Conservation (phyloP, 1,140 invertebrate species). For the Plutomurus gul region DNA sequence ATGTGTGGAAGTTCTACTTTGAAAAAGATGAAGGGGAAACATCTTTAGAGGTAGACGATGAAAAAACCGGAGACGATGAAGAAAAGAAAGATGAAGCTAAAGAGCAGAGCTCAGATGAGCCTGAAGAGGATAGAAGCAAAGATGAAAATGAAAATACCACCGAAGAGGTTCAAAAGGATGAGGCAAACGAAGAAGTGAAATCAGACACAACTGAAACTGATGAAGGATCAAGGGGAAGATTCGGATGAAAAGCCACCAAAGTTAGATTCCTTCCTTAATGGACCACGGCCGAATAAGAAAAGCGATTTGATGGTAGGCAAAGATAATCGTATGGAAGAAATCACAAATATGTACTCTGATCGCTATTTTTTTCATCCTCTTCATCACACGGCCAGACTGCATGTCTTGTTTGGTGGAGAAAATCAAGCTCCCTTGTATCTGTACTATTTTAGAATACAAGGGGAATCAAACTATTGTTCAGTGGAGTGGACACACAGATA, state of each 20-base stretch:
- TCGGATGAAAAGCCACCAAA: background rate
- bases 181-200: background rate
- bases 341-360: constrained; percentile 38
- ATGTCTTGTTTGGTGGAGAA: background rate
- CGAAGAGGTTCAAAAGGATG: background rate
- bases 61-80: background rate
- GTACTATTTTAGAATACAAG: constrained; percentile 34
- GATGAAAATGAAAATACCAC: background rate
- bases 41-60: background rate
- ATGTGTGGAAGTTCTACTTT: constrained; percentile 27
- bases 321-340: background rate
- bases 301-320: constrained; percentile 4
- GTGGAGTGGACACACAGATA: background rate
- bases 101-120: background rate
- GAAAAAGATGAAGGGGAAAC: background rate
- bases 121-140: background rate
- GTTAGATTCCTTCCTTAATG: background rate
- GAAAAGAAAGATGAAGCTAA: background rate
- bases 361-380: constrained; percentile 36
- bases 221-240: background rate
- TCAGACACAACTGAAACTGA: background rate
- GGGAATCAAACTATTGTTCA: constrained; percentile 19
- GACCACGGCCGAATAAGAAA: background rate
- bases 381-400: background rate
- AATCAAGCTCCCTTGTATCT: constrained; percentile 29